Conservation (phyloP, 2,797 vertebrate genomes). For the Schizopygopsis pylzovi region DNA sequence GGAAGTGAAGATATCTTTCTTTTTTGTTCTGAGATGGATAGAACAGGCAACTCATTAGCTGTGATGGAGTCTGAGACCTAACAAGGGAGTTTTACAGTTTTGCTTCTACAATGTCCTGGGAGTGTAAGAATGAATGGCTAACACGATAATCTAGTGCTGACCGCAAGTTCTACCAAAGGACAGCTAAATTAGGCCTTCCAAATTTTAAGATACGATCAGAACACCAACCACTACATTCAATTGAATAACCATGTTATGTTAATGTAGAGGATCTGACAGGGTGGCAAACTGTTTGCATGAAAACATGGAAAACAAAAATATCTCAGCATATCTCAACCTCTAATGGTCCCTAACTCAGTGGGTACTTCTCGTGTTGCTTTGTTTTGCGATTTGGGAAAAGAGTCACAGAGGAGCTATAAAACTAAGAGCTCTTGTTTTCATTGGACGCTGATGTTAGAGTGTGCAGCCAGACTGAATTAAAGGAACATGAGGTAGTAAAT, state of each 20-base stretch:
- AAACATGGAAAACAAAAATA: conserved; percentile 12
- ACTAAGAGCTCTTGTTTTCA: conserved; percentile 40
- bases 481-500: conserved; percentile 46
- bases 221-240: not conserved
- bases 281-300: conserved; percentile 5
- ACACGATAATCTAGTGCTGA: not conserved
- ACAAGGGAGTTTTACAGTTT: not conserved
- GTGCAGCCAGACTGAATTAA: conserved; percentile 47
- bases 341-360: conserved; percentile 15
- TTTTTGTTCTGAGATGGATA: not conserved
- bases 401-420: conserved; percentile 49
- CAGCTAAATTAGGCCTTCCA: conserved; percentile 9
- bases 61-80: not conserved
- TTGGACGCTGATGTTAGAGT: conserved; percentile 30
- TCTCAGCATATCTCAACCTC: not conserved
- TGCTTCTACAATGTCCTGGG: not conserved
- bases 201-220: not conserved
- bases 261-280: conserved; percentile 6
- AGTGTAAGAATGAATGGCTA: not conserved
- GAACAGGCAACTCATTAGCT: not conserved
- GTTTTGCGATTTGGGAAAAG: conserved; percentile 39
- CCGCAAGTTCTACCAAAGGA: not conserved
- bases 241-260: not conserved
- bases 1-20: not conserved
- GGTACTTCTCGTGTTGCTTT: conserved; percentile 28